Base-by-base conservation (phyloP, 1,140 invertebrate genomes). In the Drosophila mojavensis region DNA sequence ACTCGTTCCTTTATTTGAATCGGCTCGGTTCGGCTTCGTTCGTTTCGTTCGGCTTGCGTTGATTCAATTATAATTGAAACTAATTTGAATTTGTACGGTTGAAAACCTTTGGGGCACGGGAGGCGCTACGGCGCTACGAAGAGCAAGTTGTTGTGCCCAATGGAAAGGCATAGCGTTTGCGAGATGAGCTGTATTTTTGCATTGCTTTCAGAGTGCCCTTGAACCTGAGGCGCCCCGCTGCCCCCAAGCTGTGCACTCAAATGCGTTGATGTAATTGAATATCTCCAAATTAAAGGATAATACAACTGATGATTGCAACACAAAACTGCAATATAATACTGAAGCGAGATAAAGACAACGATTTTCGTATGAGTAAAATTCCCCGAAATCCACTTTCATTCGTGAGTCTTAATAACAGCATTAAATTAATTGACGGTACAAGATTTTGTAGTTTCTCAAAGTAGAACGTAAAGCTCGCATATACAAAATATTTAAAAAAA, bases 51-150 rank as follows among this genome's bases (percentile, higher is more conserved):
- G 80, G 58, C 10, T 61, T 54, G 61, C 76, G 82, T 88, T 86
- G 79, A 91, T 91, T 91, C 90, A 91, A 91, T 91, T 91, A 91
- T 88, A 91, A 91, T 91, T 91, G 78, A 91, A 81, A 90, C 85
- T 90, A 91, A 91, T 91, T 91, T 83, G 80, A 65, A 56, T 77
- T 83, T 82, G 63, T 78, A 53, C 62, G 39, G 15, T 59, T 56
- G 45, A 64, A 68, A 64, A 63, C 50, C 41, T 75, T 68, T 10
- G 43, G 28, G 67, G 20, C 10, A 17, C 15, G 47, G 28, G 56
- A n/a, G 36, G 26, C 15, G 39, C 13, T 24, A 50, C 11, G 26
- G 20, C 20, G 20, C 20, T 24, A 24, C 20, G 20, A 24, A 24
- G 24, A 28, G 33, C 53, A 33, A 61, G 62, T 69, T 78, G 64